Conservation (phyloP, 2,888 invertebrate genomes). For the Lepidochrysops patricia region DNA sequence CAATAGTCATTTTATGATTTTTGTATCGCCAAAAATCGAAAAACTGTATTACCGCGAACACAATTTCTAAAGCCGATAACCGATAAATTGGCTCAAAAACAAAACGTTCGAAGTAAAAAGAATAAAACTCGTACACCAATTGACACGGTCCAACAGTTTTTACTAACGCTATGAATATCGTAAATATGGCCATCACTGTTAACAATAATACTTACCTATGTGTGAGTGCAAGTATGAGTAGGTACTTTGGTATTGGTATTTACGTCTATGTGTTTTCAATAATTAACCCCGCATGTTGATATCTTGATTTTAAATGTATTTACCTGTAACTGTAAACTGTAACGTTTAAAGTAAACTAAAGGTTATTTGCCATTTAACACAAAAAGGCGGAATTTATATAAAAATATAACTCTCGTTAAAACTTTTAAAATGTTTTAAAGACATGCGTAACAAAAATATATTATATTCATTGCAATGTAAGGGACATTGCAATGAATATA, state of each 20-base stretch:
- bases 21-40: background rate
- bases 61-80: slow-evolving; percentile 9
- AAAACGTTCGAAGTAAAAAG: slow-evolving; percentile 1
- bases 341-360: background rate
- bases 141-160: background rate
- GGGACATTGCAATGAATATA: too few relatives aligned
- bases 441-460: background rate
- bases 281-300: too few relatives aligned
- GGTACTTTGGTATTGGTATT: too few relatives aligned
- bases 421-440: background rate
- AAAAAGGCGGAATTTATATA: background rate
- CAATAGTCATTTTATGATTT: background rate
- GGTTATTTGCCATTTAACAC: background rate
- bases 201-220: too few relatives aligned
- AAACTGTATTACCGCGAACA: background rate
- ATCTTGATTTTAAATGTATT: too few relatives aligned
- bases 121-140: background rate
- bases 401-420: background rate
- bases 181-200: background rate
- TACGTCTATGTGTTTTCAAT: background rate
- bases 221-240: too few relatives aligned
- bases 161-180: background rate
- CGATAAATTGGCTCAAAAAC: slow-evolving; percentile 5
- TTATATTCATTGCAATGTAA: background rate
- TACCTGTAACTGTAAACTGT: too few relatives aligned